Base-by-base conservation (phyloP, 1,140 invertebrate species). In the Ephestia elutella region DNA sequence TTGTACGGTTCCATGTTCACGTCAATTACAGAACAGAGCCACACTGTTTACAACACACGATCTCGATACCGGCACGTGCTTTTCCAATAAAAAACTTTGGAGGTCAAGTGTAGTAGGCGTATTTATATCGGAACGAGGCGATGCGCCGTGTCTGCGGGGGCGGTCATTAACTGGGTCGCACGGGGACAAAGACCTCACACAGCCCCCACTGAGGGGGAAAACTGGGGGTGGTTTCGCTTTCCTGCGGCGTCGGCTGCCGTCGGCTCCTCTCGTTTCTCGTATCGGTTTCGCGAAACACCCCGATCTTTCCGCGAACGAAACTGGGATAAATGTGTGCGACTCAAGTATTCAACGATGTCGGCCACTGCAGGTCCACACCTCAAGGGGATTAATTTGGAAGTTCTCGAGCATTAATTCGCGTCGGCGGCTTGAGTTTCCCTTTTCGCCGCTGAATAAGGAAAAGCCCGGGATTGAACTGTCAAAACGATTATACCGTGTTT, bases 71-170 rank as follows among this genome's bases (percentile, higher is more conserved):
- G 73, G 77, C 82, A 82, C 81, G 82, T 87, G 85, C 76, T 85
- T 86, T n/a, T 86, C 75, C 82, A 83, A 87, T 86, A 86, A 87
- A n/a, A 87, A 87, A 86, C 82, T 86, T 87, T 87, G 78, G 85
- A 87, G 85, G 85, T 87, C 85, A 87, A 87, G 85, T 87, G 85
- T 87, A 87, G 82, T 86, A 83, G 82, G 85, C 82, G 80, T 86
- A 87, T 86, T 87, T 87, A 86, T 87, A 87, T 87, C 80, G 72
- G 70, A 79, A 81, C 81, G 81, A 81, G 82, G 78, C 80, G 82
- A 79, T 80, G 69, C 66, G 80, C 78, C 72, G 77, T 78, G 82
- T 82, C 81, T 87, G 75, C 78, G 82, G 76, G 80, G 84, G 75
- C 81, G 85, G 82, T 87, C 85, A 86, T 87, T 87, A 87, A 87